These are phyloP conservation scores for Hylia prasina DNA, from an alignment of 2,113 vertebrate genomes.

Conservation along the genomic window DNA sequence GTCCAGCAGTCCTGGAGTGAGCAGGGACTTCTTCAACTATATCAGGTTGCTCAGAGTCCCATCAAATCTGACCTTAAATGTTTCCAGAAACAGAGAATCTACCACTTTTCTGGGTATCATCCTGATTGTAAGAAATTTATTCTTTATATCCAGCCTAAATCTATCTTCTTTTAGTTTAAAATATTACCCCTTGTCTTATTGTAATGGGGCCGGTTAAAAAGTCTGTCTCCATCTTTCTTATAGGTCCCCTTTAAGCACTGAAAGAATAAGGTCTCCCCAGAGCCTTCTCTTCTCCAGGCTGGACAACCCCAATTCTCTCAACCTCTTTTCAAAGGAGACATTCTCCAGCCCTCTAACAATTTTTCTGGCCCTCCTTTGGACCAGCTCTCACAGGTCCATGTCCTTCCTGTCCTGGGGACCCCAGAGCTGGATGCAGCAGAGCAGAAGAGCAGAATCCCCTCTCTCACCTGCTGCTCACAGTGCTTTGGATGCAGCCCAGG, in stretches of 20 bases:
- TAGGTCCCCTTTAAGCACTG: neutral
- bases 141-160: neutral
- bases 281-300: neutral
- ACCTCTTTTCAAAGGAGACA: neutral
- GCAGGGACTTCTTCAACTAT: neutral
- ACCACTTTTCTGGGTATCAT: no score
- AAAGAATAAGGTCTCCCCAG: neutral
- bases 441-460: neutral
- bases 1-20: neutral
- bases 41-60: neutral
- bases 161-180: neutral
- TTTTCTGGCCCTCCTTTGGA: neutral
- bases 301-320: neutral
- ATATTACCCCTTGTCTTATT: neutral
- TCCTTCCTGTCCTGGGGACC: no score
- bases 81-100: neutral
- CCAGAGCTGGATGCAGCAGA: neutral
- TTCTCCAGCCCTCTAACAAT: neutral
- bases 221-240: neutral
- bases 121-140: neutral
- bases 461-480: fast-evolving
- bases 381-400: neutral
- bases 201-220: neutral
- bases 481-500: neutral
- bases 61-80: neutral